Evolutionary conservation across 2,888 invertebrate species (phyloP).

Genomic region (Noctuana brunneofusca): DNA sequence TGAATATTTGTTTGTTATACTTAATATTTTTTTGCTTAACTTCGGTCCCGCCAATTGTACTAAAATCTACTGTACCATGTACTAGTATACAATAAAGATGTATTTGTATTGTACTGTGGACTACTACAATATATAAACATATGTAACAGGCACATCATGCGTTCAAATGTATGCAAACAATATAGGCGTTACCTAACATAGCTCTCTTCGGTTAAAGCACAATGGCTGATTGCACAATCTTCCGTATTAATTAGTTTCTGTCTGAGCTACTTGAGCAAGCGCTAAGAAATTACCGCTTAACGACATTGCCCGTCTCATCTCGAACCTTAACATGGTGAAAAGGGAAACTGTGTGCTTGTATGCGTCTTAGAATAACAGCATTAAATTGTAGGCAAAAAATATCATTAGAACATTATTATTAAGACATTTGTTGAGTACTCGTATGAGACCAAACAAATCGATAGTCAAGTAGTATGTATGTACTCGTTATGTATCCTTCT

Average conservation of each 20-base stretch:
- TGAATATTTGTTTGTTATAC: too few relatives aligned
- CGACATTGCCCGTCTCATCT: slow-evolving; percentile 24
- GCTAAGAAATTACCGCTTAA: slow-evolving; percentile 60
- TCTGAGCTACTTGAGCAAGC: slow-evolving; percentile 56
- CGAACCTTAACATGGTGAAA: slow-evolving; percentile 1
- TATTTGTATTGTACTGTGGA: too few relatives aligned
- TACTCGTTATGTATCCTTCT: too few relatives aligned
- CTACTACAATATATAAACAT: too few relatives aligned
- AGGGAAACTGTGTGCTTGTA: background rate
- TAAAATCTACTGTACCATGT: too few relatives aligned
- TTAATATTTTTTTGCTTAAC: too few relatives aligned
- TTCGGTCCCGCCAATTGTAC: too few relatives aligned
- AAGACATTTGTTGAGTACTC: too few relatives aligned
- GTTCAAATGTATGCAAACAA: background rate
- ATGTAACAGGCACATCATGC: background rate
- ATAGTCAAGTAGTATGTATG: too few relatives aligned
- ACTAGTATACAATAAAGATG: too few relatives aligned
- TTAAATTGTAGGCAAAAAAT: background rate
- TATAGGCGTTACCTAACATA: background rate
- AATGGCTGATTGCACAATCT: slow-evolving; percentile 60
- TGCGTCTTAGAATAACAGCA: background rate
- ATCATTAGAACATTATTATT: too few relatives aligned
- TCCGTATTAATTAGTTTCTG: slow-evolving; percentile 71
- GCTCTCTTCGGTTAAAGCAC: background rate
- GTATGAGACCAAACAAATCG: too few relatives aligned